Percentiles rank a stretch among this genome's conserved stretches.
phyloP scores from a whole-genome alignment of 2,888 invertebrate genomes.

The Clanis bilineata region DNA sequence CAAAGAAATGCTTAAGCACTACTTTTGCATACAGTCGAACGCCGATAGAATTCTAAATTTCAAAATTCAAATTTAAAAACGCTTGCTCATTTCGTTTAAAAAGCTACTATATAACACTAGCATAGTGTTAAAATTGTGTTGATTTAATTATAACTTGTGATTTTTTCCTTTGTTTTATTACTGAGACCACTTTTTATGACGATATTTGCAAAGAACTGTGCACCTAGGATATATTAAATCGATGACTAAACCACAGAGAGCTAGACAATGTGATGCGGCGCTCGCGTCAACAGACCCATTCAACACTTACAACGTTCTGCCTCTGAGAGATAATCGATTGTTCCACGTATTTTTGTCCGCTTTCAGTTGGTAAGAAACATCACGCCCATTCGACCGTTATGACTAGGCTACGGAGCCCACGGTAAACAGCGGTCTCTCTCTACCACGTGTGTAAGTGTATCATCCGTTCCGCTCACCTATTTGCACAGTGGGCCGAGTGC shows the following conservation, averaged over 20 bases:
- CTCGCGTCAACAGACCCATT: slow-evolving; percentile 27
- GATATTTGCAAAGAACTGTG: no score
- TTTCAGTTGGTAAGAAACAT: slow-evolving; percentile 81
- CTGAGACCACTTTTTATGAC: no score
- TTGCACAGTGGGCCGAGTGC: slow-evolving; percentile 78
- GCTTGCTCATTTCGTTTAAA: no score
- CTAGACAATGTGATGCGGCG: slow-evolving; percentile 15
- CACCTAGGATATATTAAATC: no score
- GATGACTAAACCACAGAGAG: not conserved
- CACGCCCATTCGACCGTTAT: slow-evolving; percentile 83
- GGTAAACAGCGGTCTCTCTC: slow-evolving; percentile 70
- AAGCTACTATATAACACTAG: no score
- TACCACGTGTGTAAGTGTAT: slow-evolving; percentile 69
- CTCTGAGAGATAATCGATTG: slow-evolving; percentile 68
- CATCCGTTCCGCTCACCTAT: slow-evolving; percentile 66
- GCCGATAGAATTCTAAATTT: no score
- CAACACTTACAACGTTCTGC: slow-evolving; percentile 62
- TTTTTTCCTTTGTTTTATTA: no score
- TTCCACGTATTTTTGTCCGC: slow-evolving; percentile 81
- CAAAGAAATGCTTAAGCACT: no score
- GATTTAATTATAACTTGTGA: no score
- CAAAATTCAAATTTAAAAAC: no score
- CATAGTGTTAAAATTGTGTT: no score
- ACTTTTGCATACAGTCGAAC: no score
- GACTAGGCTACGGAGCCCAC: slow-evolving; percentile 77